Evolutionary conservation across 2,888 invertebrate species (phyloP).

Genomic region (Mellilla xanthometata): DNA sequence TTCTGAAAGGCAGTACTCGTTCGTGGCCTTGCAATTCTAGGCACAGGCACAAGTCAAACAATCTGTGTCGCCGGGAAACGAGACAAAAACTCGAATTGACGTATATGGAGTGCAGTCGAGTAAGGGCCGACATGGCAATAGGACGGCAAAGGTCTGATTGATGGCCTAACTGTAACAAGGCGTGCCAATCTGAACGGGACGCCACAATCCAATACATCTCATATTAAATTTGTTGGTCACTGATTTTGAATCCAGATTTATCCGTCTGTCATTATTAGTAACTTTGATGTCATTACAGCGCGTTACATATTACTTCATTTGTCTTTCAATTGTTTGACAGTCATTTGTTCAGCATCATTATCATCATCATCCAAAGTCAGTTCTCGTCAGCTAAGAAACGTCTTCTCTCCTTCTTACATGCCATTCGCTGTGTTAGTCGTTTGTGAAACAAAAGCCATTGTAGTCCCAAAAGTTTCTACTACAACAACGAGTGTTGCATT

Average conservation of each 20-base stretch:
- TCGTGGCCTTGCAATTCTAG: slow-evolving; percentile 64
- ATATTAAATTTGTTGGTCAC: slow-evolving; percentile 46
- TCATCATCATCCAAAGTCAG: too few relatives aligned
- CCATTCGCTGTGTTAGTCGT: too few relatives aligned
- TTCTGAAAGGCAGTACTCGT: slow-evolving; percentile 44
- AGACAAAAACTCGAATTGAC: slow-evolving; percentile 66
- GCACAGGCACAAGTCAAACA: slow-evolving; percentile 35
- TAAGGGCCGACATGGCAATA: slow-evolving; percentile 55
- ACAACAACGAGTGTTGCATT: slow-evolving; percentile 27
- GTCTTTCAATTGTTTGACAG: too few relatives aligned
- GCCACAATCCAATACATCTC: slow-evolving; percentile 41
- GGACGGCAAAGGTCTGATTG: slow-evolving; percentile 58
- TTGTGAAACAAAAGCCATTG: background rate
- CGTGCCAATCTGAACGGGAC: slow-evolving; percentile 40
- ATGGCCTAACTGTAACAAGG: slow-evolving; percentile 68
- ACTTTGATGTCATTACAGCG: too few relatives aligned
- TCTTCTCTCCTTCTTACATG: too few relatives aligned
- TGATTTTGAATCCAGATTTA: slow-evolving; percentile 34
- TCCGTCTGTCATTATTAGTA: too few relatives aligned
- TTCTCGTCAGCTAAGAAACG: too few relatives aligned
- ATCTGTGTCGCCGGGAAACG: slow-evolving; percentile 71
- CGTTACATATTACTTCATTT: too few relatives aligned
- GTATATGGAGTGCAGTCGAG: slow-evolving; percentile 58
- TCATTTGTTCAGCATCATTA: too few relatives aligned
- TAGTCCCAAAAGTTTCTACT: slow-evolving; percentile 7